phyloP scores from a whole-genome alignment of 2,113 vertebrate genomes.

The Atrichornis clamosus region DNA sequence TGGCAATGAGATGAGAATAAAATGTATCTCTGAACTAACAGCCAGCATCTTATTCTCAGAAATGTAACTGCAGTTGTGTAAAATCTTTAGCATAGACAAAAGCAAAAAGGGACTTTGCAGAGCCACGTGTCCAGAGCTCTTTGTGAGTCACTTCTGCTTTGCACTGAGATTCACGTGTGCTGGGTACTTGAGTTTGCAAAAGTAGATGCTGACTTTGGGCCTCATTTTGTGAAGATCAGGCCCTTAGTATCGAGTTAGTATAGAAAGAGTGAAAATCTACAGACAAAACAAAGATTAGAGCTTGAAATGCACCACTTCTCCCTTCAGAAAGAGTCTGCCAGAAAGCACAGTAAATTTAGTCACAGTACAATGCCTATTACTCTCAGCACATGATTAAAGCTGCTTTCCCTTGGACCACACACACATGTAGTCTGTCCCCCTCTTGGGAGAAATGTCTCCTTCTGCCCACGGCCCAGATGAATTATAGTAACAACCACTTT shows the following conservation, averaged over 20 bases:
- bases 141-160: not conserved
- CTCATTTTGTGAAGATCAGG: slow-evolving; percentile 1
- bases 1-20: not conserved
- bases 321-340: slow-evolving; percentile 12
- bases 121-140: not conserved
- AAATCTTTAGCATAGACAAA: not conserved
- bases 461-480: slow-evolving; percentile 41
- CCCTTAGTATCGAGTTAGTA: not conserved
- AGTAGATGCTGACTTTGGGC: slow-evolving; percentile 11
- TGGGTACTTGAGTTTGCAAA: not conserved
- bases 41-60: not conserved
- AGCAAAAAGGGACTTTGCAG: not conserved
- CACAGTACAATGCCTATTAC: slow-evolving; percentile 53
- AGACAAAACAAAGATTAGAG: slow-evolving; percentile 63
- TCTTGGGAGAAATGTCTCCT: slow-evolving; percentile 46
- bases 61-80: not conserved
- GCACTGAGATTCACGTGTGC: not conserved
- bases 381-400: slow-evolving; percentile 44
- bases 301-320: slow-evolving; percentile 33
- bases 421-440: slow-evolving; percentile 33
- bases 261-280: slow-evolving; percentile 42
- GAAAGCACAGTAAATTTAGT: slow-evolving; percentile 57
- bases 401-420: slow-evolving; percentile 60
- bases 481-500: slow-evolving; percentile 46
- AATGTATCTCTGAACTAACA: not conserved